Conservation (phyloP, 2,888 invertebrate genomes). For the Temnothorax ravouxi region DNA sequence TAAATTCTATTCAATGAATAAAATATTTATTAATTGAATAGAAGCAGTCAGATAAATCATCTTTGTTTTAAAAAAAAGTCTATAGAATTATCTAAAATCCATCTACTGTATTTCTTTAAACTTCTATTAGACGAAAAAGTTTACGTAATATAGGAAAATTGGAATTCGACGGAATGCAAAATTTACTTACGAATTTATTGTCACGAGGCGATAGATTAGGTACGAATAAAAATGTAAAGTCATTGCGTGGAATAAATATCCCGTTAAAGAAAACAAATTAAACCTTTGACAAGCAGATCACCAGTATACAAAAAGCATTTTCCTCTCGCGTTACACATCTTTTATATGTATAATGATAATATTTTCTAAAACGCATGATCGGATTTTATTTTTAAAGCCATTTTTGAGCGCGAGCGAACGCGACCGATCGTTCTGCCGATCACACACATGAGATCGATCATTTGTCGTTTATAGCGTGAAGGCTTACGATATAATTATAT, state of each 20-base stretch:
- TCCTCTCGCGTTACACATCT: background rate
- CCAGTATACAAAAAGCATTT: constrained; percentile 3
- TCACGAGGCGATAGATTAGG: background rate
- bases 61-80: background rate
- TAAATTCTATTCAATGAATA: background rate
- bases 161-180: background rate
- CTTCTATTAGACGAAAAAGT: background rate
- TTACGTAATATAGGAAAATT: background rate
- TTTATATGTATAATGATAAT: background rate
- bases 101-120: background rate
- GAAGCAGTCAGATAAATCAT: background rate
- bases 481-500: constrained; percentile 39
- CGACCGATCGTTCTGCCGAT: background rate
- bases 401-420: background rate
- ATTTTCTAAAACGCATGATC: background rate
- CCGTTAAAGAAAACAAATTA: background rate
- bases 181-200: background rate
- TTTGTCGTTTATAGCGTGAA: constrained; percentile 16
- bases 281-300: background rate
- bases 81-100: background rate
- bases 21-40: background rate
- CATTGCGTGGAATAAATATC: background rate
- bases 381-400: background rate
- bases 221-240: background rate
- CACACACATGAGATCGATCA: constrained; percentile 21